These are phyloP conservation scores for Acanthosepion esculentum DNA, from an alignment of 2,888 invertebrate species.

Conservation along the genomic window DNA sequence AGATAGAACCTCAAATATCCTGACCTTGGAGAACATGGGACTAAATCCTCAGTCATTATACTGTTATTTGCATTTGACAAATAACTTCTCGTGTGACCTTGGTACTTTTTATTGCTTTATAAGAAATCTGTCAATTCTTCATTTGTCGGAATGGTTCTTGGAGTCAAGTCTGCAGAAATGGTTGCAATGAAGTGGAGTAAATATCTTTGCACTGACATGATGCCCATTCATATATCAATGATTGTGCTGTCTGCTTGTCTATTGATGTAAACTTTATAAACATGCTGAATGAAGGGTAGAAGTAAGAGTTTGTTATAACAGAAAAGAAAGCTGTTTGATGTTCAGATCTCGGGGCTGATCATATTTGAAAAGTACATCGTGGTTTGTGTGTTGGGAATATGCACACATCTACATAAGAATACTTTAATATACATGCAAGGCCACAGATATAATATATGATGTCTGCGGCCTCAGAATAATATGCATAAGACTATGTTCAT, in stretches of 20 bases:
- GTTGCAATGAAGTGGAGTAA: background rate
- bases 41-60: background rate
- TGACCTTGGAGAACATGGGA: background rate
- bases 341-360: background rate
- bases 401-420: background rate
- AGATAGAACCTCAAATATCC: background rate
- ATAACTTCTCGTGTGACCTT: background rate
- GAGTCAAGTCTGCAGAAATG: background rate
- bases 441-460: background rate
- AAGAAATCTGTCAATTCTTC: slow-evolving; percentile 1
- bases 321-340: background rate
- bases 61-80: background rate
- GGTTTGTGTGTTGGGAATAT: background rate
- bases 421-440: background rate
- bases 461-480: background rate
- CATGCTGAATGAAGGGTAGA: background rate
- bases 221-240: slow-evolving; percentile 2
- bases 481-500: background rate
- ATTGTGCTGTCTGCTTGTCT: background rate
- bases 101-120: background rate
- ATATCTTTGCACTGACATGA: slow-evolving; percentile 8
- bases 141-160: background rate
- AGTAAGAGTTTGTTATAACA: background rate
- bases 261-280: background rate
- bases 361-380: background rate